phyloP scores from a whole-genome alignment of 2,113 vertebrate species.

The Chlamydotis undulata region DNA sequence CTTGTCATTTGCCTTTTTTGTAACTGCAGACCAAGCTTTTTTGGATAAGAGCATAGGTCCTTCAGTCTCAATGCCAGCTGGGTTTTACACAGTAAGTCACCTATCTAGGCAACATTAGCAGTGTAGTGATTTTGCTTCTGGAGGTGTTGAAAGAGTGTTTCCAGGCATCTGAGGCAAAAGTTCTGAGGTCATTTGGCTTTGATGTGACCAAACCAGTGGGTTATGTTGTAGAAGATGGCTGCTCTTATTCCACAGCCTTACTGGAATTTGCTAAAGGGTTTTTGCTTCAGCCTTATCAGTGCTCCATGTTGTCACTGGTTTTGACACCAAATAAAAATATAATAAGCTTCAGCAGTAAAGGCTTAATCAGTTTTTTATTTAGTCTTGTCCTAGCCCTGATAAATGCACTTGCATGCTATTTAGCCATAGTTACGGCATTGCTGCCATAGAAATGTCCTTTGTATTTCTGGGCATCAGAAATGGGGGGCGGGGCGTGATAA shows the following conservation, averaged over 20 bases:
- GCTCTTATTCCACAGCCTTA: neutral
- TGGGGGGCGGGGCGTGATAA: rapidly evolving
- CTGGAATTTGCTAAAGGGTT: neutral
- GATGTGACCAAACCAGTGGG: rapidly evolving
- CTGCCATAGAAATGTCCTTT: neutral
- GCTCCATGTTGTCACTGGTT: neutral
- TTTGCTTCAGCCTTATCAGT: neutral
- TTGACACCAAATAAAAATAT: neutral
- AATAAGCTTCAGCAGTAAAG: neutral
- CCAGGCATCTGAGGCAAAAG: neutral
- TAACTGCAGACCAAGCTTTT: neutral
- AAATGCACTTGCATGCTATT: neutral
- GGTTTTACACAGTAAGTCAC: neutral
- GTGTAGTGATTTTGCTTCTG: neutral
- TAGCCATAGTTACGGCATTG: neutral
- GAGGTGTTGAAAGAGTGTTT: neutral
- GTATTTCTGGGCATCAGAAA: neutral
- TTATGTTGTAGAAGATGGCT: neutral
- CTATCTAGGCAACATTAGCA: neutral
- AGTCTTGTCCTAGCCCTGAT: neutral
- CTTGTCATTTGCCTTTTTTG: neutral
- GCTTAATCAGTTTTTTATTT: neutral
- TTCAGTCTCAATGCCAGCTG: neutral
- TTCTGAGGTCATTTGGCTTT: neutral
- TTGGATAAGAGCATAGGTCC: neutral